Conservation (phyloP, 1,140 invertebrate genomes). For the Drosophila pruinosa region DNA sequence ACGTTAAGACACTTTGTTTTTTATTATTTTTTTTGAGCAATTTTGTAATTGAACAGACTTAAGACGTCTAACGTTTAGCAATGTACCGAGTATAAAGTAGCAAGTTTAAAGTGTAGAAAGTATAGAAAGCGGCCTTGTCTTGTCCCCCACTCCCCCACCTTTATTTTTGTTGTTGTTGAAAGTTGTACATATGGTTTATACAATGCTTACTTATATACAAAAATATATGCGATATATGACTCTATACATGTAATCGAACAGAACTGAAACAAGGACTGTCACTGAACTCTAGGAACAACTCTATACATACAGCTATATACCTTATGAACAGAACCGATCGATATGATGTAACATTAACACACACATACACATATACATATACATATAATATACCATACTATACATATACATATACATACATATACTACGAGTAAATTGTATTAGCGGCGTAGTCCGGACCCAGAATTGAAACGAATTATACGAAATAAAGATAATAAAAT, state of each 20-base stretch:
- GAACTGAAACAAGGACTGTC: conserved; percentile 37
- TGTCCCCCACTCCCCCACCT: background rate
- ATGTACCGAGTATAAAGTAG: conserved; percentile 29
- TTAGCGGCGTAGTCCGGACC: conserved; percentile 28
- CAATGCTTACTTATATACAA: conserved; percentile 12
- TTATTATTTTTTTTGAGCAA: background rate
- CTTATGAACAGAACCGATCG: background rate
- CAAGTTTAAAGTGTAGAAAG: conserved; percentile 9
- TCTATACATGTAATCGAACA: conserved; percentile 2
- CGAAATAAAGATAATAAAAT: conserved; percentile 62
- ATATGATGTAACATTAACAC: conserved; percentile 5
- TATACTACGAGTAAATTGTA: conserved; percentile 29
- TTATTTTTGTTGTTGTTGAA: background rate
- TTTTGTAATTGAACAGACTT: conserved; percentile 39
- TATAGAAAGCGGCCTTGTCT: conserved; percentile 16
- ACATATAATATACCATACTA: conserved; percentile 4
- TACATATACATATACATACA: conserved; percentile 3
- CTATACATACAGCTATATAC: conserved; percentile 2
- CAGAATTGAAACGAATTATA: conserved; percentile 43
- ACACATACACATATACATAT: conserved; percentile 12
- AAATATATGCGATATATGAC: background rate
- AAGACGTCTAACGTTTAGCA: conserved; percentile 57
- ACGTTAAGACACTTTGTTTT: too few relatives aligned
- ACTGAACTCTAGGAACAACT: background rate
- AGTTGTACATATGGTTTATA: conserved; percentile 13